Base-by-base conservation (phyloP, 1,140 invertebrate genomes). In the Drosophila pandora region DNA sequence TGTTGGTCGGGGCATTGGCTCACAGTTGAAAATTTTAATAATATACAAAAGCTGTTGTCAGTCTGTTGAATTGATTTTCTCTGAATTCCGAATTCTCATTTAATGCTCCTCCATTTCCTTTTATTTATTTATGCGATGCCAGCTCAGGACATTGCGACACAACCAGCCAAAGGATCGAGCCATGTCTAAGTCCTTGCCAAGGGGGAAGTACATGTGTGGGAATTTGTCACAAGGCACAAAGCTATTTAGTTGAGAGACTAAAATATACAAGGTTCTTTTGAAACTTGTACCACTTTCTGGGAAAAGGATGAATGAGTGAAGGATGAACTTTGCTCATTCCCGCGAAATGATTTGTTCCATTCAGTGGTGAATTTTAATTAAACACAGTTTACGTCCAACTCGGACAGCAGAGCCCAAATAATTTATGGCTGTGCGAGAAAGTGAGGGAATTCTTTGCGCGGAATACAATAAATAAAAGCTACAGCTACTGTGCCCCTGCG, bases 311-410 rank as follows among this genome's bases (percentile, higher is more conserved):
- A 34, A 6, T 3, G 30, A 30, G 30, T 34, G 9, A n/a, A 21
- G 3, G 28, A n/a, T 0, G 6, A 30, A 41, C 22, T 39, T 49
- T 22, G 48, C n/a, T 22, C 21, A 21, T 43, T 0, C 41, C 41
- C 41, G 1, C 41, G 4, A 8, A 63, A 28, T 9, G 12, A 43
- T 28, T 70, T 22, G 7, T 30, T 25, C 47, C 32, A 28, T 57
- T 28, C 57, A 55, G 64, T 63, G 71, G 68, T 87, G 75, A 68
- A 85, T 88, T 76, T 88, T 68, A 87, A 87, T 87, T 85, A 85
- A 78, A 85, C 59, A 71, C 74, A 87, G 65, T 81, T 85, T 60
- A 82, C 56, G 70, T 65, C 67, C 73, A 73, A 85, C 62, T 76
- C 77, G 37, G 59, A 76, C 59, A 53, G 61, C 56, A 78, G 82